A percentile compares a stretch with the other conserved stretches of the same genome.
Evolutionary conservation across 2,113 vertebrate species (phyloP).

Genomic region (Paratilapia polleni): DNA sequence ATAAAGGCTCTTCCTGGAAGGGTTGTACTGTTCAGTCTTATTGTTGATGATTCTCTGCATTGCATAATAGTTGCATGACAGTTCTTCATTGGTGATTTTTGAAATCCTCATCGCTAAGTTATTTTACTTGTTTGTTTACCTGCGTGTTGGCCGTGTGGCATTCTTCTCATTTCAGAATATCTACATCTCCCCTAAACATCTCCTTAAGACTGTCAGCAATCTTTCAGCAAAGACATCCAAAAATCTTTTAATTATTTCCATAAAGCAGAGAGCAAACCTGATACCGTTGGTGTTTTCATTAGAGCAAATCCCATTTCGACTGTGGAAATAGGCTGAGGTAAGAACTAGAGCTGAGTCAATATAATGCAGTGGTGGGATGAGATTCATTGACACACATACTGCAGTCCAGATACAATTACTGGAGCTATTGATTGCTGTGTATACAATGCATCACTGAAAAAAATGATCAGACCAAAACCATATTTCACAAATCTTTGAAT

Average conservation of each 20-base stretch:
- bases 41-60: constrained; percentile 14
- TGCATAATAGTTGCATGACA: not conserved
- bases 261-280: constrained; percentile 19
- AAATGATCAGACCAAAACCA: constrained; percentile 21
- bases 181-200: constrained; percentile 5
- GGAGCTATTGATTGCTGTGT: constrained; percentile 60
- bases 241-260: constrained; percentile 6
- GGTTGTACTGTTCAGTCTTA: not conserved
- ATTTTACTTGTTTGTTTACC: constrained; percentile 14
- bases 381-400: constrained; percentile 66
- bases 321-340: constrained; percentile 34
- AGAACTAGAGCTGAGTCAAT: constrained; percentile 52
- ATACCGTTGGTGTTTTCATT: constrained; percentile 24
- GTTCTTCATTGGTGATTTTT: not conserved
- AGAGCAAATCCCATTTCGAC: constrained; percentile 18
- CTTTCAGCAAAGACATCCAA: not conserved
- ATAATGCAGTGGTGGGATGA: constrained; percentile 51
- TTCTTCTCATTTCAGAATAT: not conserved
- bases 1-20: constrained; percentile 10
- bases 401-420: constrained; percentile 59
- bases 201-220: not conserved
- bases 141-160: not conserved
- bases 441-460: constrained; percentile 49
- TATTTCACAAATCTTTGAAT: constrained; percentile 43
- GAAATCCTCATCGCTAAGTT: not conserved